Percentiles rank a stretch among this genome's conserved stretches.
phyloP scores from a whole-genome alignment of 1,140 invertebrate species.

The Manduca sexta region DNA sequence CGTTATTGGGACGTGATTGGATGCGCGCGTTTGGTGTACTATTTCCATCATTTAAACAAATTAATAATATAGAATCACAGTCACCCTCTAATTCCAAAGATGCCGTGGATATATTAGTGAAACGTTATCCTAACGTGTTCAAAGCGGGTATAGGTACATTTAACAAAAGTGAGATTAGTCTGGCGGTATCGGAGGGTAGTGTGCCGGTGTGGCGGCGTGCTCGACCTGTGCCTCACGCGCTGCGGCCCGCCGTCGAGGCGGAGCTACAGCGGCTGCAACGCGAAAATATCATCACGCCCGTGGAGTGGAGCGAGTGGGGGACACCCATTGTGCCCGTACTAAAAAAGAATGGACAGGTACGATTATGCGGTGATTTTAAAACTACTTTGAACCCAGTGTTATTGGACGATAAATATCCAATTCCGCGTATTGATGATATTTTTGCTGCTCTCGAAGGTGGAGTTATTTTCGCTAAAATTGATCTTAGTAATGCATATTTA shows the following conservation, averaged over 20 bases:
- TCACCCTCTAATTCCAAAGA: neutral
- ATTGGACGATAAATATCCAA: neutral
- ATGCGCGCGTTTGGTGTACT: too few species aligned
- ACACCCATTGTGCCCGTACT: neutral
- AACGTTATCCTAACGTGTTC: conserved; percentile 4
- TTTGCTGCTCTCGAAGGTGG: too few species aligned
- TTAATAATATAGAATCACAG: neutral
- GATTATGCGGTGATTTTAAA: neutral
- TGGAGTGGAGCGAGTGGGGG: neutral
- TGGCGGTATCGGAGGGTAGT: conserved; percentile 1
- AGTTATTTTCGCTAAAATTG: neutral
- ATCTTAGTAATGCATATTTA: conserved; percentile 32
- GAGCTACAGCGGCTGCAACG: too few species aligned
- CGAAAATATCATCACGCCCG: neutral
- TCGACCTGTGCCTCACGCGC: neutral
- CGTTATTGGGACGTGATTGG: neutral
- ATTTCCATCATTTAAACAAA: neutral
- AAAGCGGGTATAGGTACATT: conserved; percentile 3
- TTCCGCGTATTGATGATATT: neutral
- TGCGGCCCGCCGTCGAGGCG: too few species aligned
- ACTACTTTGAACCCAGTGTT: neutral
- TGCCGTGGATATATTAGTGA: neutral
- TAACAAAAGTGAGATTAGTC: neutral
- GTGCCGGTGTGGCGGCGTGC: conserved; percentile 24
- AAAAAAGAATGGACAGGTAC: too few species aligned